Evolutionary conservation across 1,140 invertebrate species (phyloP), one percentile per base, ranked within the genome.

Genomic region (Microplitis demolitor): DNA sequence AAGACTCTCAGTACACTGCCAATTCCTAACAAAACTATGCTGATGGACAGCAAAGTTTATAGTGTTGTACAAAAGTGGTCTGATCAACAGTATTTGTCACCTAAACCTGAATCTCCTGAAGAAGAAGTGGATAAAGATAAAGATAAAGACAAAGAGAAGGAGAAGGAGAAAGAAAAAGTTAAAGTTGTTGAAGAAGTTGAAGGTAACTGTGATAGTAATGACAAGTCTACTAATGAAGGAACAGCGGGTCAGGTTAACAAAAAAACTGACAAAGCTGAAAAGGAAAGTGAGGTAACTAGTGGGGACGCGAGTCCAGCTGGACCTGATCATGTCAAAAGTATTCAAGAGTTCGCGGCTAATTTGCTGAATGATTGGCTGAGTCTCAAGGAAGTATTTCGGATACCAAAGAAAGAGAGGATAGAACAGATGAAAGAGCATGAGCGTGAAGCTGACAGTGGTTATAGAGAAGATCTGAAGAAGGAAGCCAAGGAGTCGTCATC

Each of bases 401-500:
- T 99, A 80, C 97, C 97, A 8, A 98, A 98, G 85, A 97, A 97
- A 78, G 94, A 98, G 80, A 90, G 96, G 61, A 93, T 97, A 60
- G 94, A 97, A 81, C 93, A 96, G 83, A 95, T 96, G 93, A 96
- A 96, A 81, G 95, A 97, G 79, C 95, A 97, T 79, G 96, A 97
- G 85, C 87, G 94, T 70, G 95, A 97, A 89, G 95, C 95, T 69
- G 91, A 90, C 83, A 81, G 85, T 39, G 88, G 87, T 9, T 89
- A 89, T 71, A 87, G 83, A 76, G 87, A 89, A 77, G 87, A 88
- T 74, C 77, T 84, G 14, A 87, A 88, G 51, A 86, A 86, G 61
- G 86, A 87, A 73, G 83, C 68, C 85, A 83, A 68, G 78, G 82
- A 56, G 76, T 81, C 14, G 58, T 81, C 79, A 3, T 84, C 83